A percentile compares a stretch with the other conserved stretches of the same genome.
Conservation (phyloP, 2,888 invertebrate species). For the Drosophila borealis region DNA sequence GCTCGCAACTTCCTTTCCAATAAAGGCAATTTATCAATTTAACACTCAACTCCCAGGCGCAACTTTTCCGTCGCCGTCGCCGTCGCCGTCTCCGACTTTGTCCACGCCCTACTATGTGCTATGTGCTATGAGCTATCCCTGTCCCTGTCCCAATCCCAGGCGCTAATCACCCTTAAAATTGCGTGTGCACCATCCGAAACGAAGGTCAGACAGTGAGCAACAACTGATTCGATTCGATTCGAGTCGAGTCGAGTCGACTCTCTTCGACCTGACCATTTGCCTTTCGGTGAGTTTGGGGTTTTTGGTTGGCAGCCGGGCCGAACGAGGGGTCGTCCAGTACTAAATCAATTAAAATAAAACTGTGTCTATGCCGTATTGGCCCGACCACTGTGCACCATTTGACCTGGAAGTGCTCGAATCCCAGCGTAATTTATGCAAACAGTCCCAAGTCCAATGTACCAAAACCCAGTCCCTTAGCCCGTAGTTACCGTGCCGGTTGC, state of each 20-base stretch:
- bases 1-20: constrained; percentile 75
- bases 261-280: too few relatives aligned
- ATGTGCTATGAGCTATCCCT: background rate
- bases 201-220: constrained; percentile 62
- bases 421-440: constrained; percentile 56
- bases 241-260: background rate
- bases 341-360: constrained; percentile 63
- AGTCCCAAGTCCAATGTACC: background rate
- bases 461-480: background rate
- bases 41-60: constrained; percentile 66
- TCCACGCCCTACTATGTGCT: background rate
- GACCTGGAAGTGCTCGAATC: constrained; percentile 21
- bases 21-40: constrained; percentile 77
- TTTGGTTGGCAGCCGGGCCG: background rate
- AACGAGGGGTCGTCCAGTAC: background rate
- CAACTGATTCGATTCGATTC: constrained; percentile 40
- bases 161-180: constrained; percentile 79
- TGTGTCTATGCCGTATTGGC: constrained; percentile 32
- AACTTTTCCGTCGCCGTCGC: constrained; percentile 19
- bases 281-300: too few relatives aligned
- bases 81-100: constrained; percentile 4
- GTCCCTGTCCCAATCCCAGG: constrained; percentile 44
- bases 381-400: background rate
- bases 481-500: constrained; percentile 1
- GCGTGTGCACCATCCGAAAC: constrained; percentile 59